Evolutionary conservation across 2,797 vertebrate species (phyloP).

Genomic region (Toxotes lorentzi): DNA sequence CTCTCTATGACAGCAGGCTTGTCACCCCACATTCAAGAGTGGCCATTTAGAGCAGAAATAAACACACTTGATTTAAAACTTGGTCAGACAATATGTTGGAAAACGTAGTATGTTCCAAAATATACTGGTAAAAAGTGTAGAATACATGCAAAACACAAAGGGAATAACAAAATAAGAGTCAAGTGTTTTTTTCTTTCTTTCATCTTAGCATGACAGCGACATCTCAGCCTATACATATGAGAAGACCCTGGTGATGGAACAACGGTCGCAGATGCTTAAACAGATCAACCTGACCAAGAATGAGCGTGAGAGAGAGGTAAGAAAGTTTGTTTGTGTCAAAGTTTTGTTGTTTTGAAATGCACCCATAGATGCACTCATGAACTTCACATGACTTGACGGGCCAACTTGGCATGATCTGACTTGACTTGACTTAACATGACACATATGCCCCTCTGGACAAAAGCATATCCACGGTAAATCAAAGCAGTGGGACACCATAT

Average conservation of each 20-base stretch:
- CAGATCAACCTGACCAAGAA: slow-evolving; percentile 98
- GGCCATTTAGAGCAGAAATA: not conserved
- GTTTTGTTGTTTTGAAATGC: slow-evolving; percentile 27
- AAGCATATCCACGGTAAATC: slow-evolving; percentile 46
- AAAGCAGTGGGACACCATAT: slow-evolving; percentile 59
- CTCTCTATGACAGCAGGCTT: not conserved
- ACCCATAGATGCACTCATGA: slow-evolving; percentile 27
- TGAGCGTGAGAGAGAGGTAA: slow-evolving; percentile 95
- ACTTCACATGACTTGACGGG: slow-evolving; percentile 59
- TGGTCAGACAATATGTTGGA: not conserved
- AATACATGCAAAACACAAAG: not conserved
- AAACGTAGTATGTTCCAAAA: not conserved
- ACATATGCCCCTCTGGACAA: slow-evolving; percentile 57
- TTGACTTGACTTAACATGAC: slow-evolving; percentile 59
- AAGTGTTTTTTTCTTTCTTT: not conserved
- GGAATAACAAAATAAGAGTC: not conserved
- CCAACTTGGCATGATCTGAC: slow-evolving; percentile 30
- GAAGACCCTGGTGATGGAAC: slow-evolving; percentile 98
- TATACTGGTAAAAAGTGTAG: not conserved
- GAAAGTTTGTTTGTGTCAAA: slow-evolving; percentile 30
- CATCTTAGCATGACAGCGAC: slow-evolving; percentile 92
- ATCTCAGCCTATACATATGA: slow-evolving; percentile 99
- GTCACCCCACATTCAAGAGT: not conserved
- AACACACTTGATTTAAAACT: not conserved
- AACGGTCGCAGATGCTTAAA: slow-evolving; percentile 97